A percentile compares a stretch with the other conserved stretches of the same genome.
These are phyloP conservation scores for Piprites chloris DNA, from an alignment of 2,113 vertebrate genomes.

Conservation along the genomic window DNA sequence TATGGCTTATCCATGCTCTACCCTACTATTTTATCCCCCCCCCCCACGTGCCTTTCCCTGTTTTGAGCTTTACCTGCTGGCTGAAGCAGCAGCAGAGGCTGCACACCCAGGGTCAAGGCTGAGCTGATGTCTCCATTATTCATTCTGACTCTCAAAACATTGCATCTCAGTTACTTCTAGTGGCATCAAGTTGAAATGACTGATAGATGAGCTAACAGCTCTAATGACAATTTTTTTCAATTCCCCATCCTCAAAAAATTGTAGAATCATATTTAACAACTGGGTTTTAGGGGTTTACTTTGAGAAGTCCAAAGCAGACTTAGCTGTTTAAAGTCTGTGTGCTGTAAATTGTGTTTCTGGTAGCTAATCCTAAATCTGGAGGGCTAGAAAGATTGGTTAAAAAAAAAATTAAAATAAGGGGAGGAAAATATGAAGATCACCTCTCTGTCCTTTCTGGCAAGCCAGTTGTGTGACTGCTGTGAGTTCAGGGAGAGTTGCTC, in stretches of 20 bases:
- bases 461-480: neutral
- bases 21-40: neutral
- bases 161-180: neutral
- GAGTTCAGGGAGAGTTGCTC: neutral
- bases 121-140: neutral
- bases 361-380: neutral
- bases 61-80: neutral
- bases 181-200: neutral
- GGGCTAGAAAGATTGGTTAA: neutral
- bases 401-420: neutral
- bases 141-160: neutral
- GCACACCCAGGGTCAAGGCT: neutral
- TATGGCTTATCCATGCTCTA: conserved; percentile 5
- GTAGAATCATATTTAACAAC: neutral
- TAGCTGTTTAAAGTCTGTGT: neutral
- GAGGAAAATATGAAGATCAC: neutral
- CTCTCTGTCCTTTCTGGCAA: neutral
- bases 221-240: neutral
- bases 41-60: neutral
- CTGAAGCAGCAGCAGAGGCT: neutral
- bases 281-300: neutral
- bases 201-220: neutral
- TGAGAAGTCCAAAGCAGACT: neutral
- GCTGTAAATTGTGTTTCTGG: neutral
- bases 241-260: neutral